Conservation (phyloP, 2,797 vertebrate genomes). For the Squalus acanthias region DNA sequence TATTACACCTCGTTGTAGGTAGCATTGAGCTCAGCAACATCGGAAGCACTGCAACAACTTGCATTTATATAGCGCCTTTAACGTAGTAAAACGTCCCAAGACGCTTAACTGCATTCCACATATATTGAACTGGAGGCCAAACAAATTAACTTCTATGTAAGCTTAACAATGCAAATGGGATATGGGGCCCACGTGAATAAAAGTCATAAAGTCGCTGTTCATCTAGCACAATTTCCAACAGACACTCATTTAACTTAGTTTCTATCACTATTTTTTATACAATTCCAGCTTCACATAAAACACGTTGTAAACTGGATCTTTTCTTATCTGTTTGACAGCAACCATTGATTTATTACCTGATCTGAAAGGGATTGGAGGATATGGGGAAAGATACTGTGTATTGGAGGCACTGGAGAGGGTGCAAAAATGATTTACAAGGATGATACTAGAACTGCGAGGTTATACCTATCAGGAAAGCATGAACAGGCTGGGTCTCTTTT, state of each 20-base stretch:
- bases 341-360: not conserved
- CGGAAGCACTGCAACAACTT: not conserved
- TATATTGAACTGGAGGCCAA: not conserved
- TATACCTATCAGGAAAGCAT: no score
- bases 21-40: not conserved
- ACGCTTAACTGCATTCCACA: not conserved
- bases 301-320: not conserved
- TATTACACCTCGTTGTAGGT: not conserved
- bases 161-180: not conserved
- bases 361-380: no score
- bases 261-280: not conserved
- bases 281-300: not conserved
- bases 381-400: no score
- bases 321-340: not conserved
- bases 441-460: no score
- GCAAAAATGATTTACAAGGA: no score
- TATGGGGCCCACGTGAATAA: not conserved
- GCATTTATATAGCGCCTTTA: not conserved
- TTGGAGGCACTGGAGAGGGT: no score
- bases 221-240: not conserved
- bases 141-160: not conserved
- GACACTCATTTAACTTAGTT: no score
- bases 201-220: not conserved
- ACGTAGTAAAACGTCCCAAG: not conserved
- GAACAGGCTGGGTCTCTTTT: no score